Evolutionary conservation across 2,797 vertebrate species (phyloP), one percentile per base, ranked within the genome.

Genomic region (Thripadectes ignobilis): DNA sequence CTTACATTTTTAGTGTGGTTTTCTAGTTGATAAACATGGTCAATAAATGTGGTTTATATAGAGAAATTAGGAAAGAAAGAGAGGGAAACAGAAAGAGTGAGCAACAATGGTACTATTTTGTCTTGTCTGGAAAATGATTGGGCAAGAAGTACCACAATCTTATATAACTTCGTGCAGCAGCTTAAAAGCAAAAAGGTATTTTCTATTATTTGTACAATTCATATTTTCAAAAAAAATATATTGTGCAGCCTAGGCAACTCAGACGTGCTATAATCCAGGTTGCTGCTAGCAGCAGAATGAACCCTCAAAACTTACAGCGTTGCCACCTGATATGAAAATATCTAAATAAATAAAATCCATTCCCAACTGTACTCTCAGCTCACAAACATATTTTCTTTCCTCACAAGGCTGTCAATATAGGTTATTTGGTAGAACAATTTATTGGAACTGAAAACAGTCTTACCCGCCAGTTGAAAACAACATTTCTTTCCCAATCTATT

Each of bases 401-500:
- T 86, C 21, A 46, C 65, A 96, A 78, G 61, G 38, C 81, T 95
- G 88, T 80, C 89, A 92, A 52, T 79, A 63, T 68, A 91, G 88
- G 78, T 85, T 95, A 88, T 84, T 80, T 75, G 34, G n/a, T 73
- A 43, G 59, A 96, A 92, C 51, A 96, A 67, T 94, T 95, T 96
- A 79, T 95, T 86, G 86, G 58, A 94, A 96, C 77, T 88, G 89
- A 96, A 93, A 89, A 95, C 66, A 96, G 46, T 68, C 45, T 95
- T 81, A 94, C 81, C 75, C 93, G 59, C 16, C 62, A 80, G 46
- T 76, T 68, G 77, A 77, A 96, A 97, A 93, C 20, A 90, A 54
- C 49, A 86, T 75, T 93, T 91, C 49, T 93, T 94, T 91, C 55
- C 27, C 72, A 89, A 91, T 81, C 55, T 85, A 85, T 96, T 96